Base-by-base conservation (phyloP, 2,888 invertebrate species). In the Drosophila anomelani region DNA sequence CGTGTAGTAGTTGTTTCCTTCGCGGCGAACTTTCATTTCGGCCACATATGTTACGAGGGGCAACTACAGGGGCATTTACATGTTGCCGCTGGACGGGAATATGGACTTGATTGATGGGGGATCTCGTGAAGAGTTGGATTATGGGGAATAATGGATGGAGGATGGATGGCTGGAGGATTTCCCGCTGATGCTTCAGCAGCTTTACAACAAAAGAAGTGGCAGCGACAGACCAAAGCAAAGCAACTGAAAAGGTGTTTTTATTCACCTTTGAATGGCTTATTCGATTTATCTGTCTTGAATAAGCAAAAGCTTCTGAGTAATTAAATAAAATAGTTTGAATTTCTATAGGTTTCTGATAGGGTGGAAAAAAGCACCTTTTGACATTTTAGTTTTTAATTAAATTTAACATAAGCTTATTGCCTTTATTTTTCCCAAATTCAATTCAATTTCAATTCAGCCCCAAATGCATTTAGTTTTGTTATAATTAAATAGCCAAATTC, bases 31-130 rank as follows among this genome's bases (percentile, higher is more conserved):
- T n/a, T 66, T 49, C 43, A 57, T 64, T 57, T 62, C 54, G 67
- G 57, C 59, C 66, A 34, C 71, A 58, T 75, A 57, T 74, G 53
- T 71, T 61, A 55, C 61, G 66, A 72, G 54, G 39, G 74, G 38
- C 15, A 47, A 46, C 67, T 57, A 58, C 57, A 66, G 57, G 32
- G 47, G 72, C 38, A 73, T 68, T 68, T 70, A 57, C 68, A 68
- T 68, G 70, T 57, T 67, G 38, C 70, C 47, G 39, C 56, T 38
- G 69, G 39, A 9, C 26, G 55, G 44, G 46, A 32, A 46, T 26
- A 23, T 17, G 47, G 47, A 41, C 41, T 41, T 69, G 57, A 41
- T 56, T 56, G 38, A 56, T 68, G 68, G 57, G 68, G 57, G 29
- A 49, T 12, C 56, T 34, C 47, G 56, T 49, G 70, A 68, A 36